Conservation (phyloP, 35 echinoderm and acorn worm species). For the Diadema setosum region DNA sequence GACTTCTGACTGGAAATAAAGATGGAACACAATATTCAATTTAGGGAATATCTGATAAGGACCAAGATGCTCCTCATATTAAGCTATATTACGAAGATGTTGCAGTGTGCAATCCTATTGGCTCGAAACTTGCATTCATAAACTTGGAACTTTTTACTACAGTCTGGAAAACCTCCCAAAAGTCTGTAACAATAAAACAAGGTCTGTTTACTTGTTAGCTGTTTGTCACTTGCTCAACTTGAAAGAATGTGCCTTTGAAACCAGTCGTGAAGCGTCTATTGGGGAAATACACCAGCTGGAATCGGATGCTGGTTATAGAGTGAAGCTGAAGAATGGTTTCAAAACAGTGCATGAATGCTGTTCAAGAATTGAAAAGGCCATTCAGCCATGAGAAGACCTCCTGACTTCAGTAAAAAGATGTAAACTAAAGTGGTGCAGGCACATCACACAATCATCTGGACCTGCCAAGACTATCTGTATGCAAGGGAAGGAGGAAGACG, state of each 20-base stretch:
- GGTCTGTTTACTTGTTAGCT: conserved; percentile 18
- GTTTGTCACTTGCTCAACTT: conserved; percentile 34
- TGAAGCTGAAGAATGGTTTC: neutral
- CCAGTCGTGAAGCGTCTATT: conserved; percentile 29
- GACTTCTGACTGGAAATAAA: neutral
- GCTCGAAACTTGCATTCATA: conserved; percentile 40
- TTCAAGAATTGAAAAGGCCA: too few relatives aligned
- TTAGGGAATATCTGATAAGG: neutral
- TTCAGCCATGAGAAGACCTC: too few relatives aligned
- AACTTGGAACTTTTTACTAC: conserved; percentile 70
- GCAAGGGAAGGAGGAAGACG: too few relatives aligned
- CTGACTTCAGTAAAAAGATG: too few relatives aligned
- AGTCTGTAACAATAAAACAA: conserved; percentile 9
- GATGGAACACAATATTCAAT: conserved; percentile 20
- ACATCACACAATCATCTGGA: too few relatives aligned
- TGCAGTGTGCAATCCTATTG: conserved; percentile 48
- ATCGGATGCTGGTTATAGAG: neutral
- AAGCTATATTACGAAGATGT: conserved; percentile 68
- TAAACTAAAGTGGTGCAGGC: too few relatives aligned
- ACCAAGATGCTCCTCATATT: conserved; percentile 20
- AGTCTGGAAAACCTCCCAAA: conserved; percentile 43
- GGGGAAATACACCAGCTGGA: conserved; percentile 51
- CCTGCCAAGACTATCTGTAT: too few relatives aligned
- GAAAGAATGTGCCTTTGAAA: conserved; percentile 54
- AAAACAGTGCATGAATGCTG: too few relatives aligned